phyloP scores from a whole-genome alignment of 2,113 vertebrate genomes.

The Nansenia antarctica region DNA sequence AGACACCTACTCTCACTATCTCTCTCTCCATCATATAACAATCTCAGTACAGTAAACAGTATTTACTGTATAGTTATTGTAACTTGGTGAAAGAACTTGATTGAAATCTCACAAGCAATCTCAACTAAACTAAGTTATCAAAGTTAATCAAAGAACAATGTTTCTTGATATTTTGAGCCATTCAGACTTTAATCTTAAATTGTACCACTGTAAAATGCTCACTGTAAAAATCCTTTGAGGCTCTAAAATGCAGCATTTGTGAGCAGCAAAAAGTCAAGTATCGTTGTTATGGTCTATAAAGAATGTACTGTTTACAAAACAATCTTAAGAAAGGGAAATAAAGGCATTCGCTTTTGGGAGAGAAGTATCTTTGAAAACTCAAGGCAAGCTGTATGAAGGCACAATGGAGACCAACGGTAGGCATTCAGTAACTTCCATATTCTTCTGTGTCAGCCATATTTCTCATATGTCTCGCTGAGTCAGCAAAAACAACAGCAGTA shows the following conservation, averaged over 20 bases:
- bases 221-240: too few species aligned
- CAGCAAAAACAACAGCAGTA: not conserved
- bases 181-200: not conserved
- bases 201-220: too few species aligned
- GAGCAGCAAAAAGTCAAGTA: slow-evolving; percentile 52
- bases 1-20: too few species aligned
- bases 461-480: not conserved
- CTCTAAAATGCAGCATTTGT: too few species aligned
- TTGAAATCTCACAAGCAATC: too few species aligned
- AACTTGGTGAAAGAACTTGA: too few species aligned
- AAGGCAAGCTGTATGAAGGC: slow-evolving; percentile 24
- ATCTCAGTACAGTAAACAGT: too few species aligned
- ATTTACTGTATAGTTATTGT: too few species aligned
- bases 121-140: too few species aligned
- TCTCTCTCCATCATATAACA: too few species aligned
- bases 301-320: slow-evolving; percentile 38
- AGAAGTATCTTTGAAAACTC: not conserved
- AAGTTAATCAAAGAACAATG: too few species aligned
- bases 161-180: not conserved
- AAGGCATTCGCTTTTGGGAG: slow-evolving; percentile 30
- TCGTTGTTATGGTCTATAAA: slow-evolving; percentile 53
- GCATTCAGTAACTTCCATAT: slow-evolving; percentile 32
- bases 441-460: not conserved
- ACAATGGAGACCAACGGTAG: slow-evolving; percentile 24
- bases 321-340: slow-evolving; percentile 47